Percentiles rank a stretch among this genome's conserved stretches.
phyloP scores from a whole-genome alignment of 1,140 invertebrate species.

The Musca domestica region DNA sequence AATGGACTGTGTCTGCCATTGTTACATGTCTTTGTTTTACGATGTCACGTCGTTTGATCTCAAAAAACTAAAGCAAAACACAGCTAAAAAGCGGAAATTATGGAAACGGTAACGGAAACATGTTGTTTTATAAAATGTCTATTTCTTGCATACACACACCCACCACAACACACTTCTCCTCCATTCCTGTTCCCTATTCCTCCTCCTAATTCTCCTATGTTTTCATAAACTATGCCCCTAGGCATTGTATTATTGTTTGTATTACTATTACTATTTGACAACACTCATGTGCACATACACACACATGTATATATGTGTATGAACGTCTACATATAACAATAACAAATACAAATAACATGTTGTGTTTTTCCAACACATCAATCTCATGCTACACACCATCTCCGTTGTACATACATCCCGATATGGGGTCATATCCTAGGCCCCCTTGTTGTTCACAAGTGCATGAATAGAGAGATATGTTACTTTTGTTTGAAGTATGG shows the following conservation, averaged over 20 bases:
- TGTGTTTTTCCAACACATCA: too few species aligned
- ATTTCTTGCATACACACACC: neutral
- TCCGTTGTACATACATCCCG: neutral
- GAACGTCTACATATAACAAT: neutral
- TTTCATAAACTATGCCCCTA: neutral
- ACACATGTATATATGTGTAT: neutral
- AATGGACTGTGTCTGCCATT: too few species aligned
- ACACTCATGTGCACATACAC: neutral
- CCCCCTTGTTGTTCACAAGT: too few species aligned
- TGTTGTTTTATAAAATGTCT: slow-evolving; percentile 22
- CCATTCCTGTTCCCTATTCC: neutral
- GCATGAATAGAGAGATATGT: slow-evolving; percentile 2
- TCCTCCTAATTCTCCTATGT: neutral
- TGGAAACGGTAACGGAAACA: slow-evolving; percentile 14
- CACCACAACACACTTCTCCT: neutral
- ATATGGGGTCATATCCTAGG: neutral
- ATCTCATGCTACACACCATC: too few species aligned
- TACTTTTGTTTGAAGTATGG: slow-evolving; percentile 2
- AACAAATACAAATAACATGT: too few species aligned
- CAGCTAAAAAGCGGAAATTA: neutral
- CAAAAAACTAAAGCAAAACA: too few species aligned
- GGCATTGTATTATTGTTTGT: slow-evolving; percentile 11
- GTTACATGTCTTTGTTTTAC: too few species aligned
- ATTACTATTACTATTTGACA: neutral
- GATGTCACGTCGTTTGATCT: too few species aligned